phyloP scores from a whole-genome alignment of 1,140 invertebrate species.

The Drosophila ogumai region DNA sequence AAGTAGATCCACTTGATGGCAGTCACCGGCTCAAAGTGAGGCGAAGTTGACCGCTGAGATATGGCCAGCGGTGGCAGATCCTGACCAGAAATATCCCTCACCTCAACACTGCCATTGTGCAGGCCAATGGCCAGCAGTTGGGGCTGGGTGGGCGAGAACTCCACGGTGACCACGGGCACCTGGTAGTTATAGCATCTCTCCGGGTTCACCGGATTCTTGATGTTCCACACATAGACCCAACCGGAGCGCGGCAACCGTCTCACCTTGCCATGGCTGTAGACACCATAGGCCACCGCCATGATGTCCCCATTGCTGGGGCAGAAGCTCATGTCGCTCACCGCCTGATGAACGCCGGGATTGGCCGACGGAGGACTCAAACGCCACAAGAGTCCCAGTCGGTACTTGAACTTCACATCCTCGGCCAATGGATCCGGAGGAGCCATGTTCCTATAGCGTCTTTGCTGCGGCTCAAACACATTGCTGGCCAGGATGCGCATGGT shows the following conservation, averaged over 20 bases:
- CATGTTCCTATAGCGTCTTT: slow-evolving; percentile 89
- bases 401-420: slow-evolving; percentile 87
- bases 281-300: slow-evolving; percentile 90
- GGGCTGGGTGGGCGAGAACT: slow-evolving; percentile 89
- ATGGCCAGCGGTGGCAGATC: slow-evolving; percentile 86
- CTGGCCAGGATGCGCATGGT: slow-evolving; percentile 89
- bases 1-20: slow-evolving; percentile 86
- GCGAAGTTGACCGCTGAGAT: slow-evolving; percentile 86
- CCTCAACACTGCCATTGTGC: slow-evolving; percentile 90
- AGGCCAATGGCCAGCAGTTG: slow-evolving; percentile 92
- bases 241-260: slow-evolving; percentile 14
- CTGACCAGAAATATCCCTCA: slow-evolving; percentile 89
- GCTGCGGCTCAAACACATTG: slow-evolving; percentile 87
- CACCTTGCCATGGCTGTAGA: slow-evolving; percentile 83
- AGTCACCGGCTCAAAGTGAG: slow-evolving; percentile 89
- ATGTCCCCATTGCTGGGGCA: slow-evolving; percentile 88
- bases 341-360: slow-evolving; percentile 31
- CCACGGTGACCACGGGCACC: slow-evolving; percentile 89
- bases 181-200: slow-evolving; percentile 90
- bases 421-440: slow-evolving; percentile 87
- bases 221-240: slow-evolving; percentile 90
- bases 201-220: slow-evolving; percentile 94
- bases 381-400: slow-evolving; percentile 88
- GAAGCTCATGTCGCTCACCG: slow-evolving; percentile 87
- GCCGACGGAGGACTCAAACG: slow-evolving; percentile 83